Percentiles rank a stretch among this genome's conserved stretches.
Evolutionary conservation across 2,797 vertebrate genomes (phyloP).

Genomic region (Craterocephalus amniculus): DNA sequence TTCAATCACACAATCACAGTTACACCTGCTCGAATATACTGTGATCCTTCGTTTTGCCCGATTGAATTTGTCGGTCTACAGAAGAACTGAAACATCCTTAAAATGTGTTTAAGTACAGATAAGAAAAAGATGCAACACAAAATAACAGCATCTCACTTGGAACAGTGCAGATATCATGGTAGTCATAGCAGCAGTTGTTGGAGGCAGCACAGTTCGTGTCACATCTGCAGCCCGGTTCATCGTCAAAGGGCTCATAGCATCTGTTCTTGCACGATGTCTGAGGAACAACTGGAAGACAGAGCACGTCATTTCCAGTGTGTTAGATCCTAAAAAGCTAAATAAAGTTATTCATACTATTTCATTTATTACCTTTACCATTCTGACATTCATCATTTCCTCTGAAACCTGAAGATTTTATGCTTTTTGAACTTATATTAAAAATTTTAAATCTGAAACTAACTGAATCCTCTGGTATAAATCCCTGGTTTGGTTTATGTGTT

Average conservation of each 20-base stretch:
- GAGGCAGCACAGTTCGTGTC: conserved; percentile 55
- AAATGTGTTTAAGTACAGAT: too few species aligned
- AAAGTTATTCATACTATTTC: too few species aligned
- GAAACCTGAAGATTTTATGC: too few species aligned
- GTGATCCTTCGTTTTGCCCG: neutral
- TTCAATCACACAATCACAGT: neutral
- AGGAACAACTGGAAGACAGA: conserved; percentile 34
- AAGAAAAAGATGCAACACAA: too few species aligned
- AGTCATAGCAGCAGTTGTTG: conserved; percentile 79
- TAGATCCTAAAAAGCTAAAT: too few species aligned
- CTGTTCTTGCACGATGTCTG: conserved; percentile 73
- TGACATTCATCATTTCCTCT: too few species aligned
- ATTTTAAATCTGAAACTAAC: too few species aligned
- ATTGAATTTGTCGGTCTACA: neutral
- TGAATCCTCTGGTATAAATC: too few species aligned
- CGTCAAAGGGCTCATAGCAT: conserved; percentile 71
- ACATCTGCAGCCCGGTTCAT: conserved; percentile 72
- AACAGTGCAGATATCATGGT: conserved; percentile 66
- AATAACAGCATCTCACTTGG: conserved; percentile 61
- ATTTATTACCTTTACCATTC: too few species aligned
- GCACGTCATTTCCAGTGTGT: neutral
- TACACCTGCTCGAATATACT: neutral
- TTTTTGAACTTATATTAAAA: too few species aligned
- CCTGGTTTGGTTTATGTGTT: too few species aligned
- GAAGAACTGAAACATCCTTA: too few species aligned